Evolutionary conservation across 1,140 invertebrate genomes (phyloP), one percentile per base, ranked within the genome.

Genomic region (Stegodyphus dumicola): DNA sequence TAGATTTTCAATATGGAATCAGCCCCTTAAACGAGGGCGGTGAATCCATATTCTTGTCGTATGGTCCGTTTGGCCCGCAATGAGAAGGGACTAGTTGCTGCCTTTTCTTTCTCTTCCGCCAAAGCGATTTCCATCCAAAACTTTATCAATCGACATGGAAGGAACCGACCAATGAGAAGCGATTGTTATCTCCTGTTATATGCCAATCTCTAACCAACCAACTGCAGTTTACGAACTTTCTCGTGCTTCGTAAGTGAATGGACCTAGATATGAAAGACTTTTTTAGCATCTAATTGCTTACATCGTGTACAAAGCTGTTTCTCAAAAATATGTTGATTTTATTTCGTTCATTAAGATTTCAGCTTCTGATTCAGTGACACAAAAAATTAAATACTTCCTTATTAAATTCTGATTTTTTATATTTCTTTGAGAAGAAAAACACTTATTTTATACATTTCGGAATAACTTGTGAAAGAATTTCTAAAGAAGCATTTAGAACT

Each of bases 91-190:
- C 69, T 81, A 73, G 69, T 73, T 65, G 48, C 69, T 17, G 54
- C 17, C 49, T 54, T 81, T 73, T 51, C 56, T 73, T 64, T 64
- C 53, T 70, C 33, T 33, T 33, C 51, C 77, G 33, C 48, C 49
- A 6, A 11, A 53, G 18, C 77, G 77, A 81, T 73, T 73, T 81
- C 56, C 70, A 60, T 79, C 54, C 70, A 33, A 73, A 81, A 81
- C 78, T 81, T 81, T 81, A 73, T 73, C 70, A 73, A 81, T 81
- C 78, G 78, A 73, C 78, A 56, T 73, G 54, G 67, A 81, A 64
- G 48, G 78, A 81, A 81, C 73, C 78, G 70, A 73, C 78, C 78
- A 81, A 81, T 81, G 70, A 81, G 78, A 81, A 53, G 60, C 48
- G 49, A 48, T 48, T 65, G 51, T 53, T 70, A 51, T 65, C 52